A percentile compares a stretch with the other conserved stretches of the same genome.
These are phyloP conservation scores for Caranx ignobilis DNA, from an alignment of 2,113 vertebrate species.

Conservation along the genomic window DNA sequence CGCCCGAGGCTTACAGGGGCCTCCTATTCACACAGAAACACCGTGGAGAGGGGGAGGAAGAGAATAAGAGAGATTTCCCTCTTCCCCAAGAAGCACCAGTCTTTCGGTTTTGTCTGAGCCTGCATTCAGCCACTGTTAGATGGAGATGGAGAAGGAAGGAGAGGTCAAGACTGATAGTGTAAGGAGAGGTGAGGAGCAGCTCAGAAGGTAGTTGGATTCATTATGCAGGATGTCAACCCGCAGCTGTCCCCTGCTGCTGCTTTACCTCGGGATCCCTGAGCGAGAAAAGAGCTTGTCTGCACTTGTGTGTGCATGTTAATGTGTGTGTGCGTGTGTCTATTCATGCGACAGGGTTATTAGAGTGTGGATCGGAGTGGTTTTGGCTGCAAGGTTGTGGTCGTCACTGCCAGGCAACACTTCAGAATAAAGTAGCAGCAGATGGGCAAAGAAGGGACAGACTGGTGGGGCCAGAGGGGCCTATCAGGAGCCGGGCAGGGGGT, in stretches of 20 bases:
- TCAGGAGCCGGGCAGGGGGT: slow-evolving; percentile 17
- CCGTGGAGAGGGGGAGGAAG: slow-evolving; percentile 48
- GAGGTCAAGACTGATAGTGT: slow-evolving; percentile 55
- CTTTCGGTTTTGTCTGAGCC: slow-evolving; percentile 62
- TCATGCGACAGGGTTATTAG: slow-evolving; percentile 15
- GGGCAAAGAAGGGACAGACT: slow-evolving; percentile 47
- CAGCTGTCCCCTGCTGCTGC: slow-evolving; percentile 62
- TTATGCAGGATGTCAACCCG: slow-evolving; percentile 62
- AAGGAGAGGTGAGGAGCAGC: slow-evolving; percentile 58
- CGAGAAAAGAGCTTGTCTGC: slow-evolving; percentile 57
- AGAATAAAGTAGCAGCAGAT: slow-evolving; percentile 63
- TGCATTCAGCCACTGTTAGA: slow-evolving; percentile 45
- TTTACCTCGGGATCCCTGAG: slow-evolving; percentile 37
- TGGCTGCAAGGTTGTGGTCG: slow-evolving; percentile 35
- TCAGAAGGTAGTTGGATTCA: slow-evolving; percentile 62
- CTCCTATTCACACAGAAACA: slow-evolving; percentile 78
- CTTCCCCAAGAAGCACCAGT: slow-evolving; percentile 58
- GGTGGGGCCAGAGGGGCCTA: slow-evolving; percentile 38
- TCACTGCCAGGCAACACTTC: slow-evolving; percentile 56
- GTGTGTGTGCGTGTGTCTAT: slow-evolving; percentile 21
- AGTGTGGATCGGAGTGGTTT: slow-evolving; percentile 35
- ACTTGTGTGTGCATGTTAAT: slow-evolving; percentile 41
- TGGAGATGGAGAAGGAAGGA: slow-evolving; percentile 33
- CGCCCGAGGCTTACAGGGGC: slow-evolving; percentile 79
- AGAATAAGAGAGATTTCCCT: slow-evolving; percentile 67